phyloP scores from a whole-genome alignment of 2,888 invertebrate species.

The Melolontha melolontha region DNA sequence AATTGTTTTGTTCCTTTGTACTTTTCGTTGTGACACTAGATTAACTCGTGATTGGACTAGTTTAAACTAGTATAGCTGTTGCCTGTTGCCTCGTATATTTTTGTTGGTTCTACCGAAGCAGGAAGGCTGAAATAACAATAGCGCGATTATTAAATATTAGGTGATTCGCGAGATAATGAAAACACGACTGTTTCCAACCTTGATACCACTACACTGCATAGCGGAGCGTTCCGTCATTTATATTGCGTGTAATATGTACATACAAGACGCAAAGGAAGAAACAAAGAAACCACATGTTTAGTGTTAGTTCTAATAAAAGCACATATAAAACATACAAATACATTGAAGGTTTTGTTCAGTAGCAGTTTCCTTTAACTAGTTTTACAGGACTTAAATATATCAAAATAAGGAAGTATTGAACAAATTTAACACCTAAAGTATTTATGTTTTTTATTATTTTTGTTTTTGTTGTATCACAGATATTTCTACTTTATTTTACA shows the following conservation, averaged over 20 bases:
- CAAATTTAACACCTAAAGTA: too few species aligned
- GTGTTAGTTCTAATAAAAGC: too few species aligned
- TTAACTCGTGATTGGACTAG: slow-evolving; percentile 22
- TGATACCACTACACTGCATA: not conserved
- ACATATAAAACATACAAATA: too few species aligned
- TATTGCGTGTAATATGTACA: not conserved
- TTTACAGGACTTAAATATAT: too few species aligned
- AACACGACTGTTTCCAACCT: slow-evolving; percentile 10
- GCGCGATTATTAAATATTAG: slow-evolving; percentile 4
- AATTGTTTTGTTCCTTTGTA: slow-evolving; percentile 35
- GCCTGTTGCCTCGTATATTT: not conserved
- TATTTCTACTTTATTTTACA: too few species aligned
- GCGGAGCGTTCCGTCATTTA: not conserved
- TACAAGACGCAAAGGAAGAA: too few species aligned
- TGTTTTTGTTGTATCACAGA: too few species aligned
- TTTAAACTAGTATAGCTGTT: slow-evolving; percentile 27
- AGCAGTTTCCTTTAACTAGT: too few species aligned
- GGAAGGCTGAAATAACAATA: slow-evolving; percentile 28
- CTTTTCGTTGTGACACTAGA: slow-evolving; percentile 3
- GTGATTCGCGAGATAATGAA: slow-evolving; percentile 26
- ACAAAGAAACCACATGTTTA: too few species aligned
- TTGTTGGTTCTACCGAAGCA: slow-evolving; percentile 3
- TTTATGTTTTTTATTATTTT: too few species aligned
- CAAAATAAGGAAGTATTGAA: too few species aligned
- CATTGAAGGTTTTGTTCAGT: too few species aligned